Evolutionary conservation across 1,140 invertebrate genomes (phyloP).

Genomic region (Orius insidiosus): DNA sequence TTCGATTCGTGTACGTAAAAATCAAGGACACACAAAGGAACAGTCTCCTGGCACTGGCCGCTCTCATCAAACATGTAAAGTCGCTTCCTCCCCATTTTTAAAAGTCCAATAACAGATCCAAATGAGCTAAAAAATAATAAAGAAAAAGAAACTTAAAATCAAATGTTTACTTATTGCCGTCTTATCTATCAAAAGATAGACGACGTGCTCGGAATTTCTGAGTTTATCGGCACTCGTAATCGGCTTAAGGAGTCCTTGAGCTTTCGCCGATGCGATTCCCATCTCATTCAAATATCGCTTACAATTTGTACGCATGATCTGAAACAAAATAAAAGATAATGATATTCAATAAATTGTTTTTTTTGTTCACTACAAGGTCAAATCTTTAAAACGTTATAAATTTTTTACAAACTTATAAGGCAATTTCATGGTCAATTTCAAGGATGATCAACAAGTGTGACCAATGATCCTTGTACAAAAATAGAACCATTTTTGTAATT

Average conservation of each 20-base stretch:
- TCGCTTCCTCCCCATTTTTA: slow-evolving; percentile 72
- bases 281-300: slow-evolving; percentile 46
- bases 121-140: too few relatives aligned
- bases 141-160: not conserved
- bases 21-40: slow-evolving; percentile 65
- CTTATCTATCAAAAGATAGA: slow-evolving; percentile 48
- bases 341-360: not conserved
- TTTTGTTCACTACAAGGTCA: not conserved
- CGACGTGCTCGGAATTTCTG: slow-evolving; percentile 42
- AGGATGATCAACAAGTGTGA: not conserved
- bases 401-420: not conserved
- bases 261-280: slow-evolving; percentile 49
- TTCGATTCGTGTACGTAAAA: slow-evolving; percentile 68
- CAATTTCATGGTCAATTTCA: not conserved
- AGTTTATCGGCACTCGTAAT: slow-evolving; percentile 51
- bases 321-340: slow-evolving; percentile 21
- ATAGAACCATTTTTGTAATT: not conserved
- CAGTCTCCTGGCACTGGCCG: slow-evolving; percentile 47
- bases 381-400: not conserved
- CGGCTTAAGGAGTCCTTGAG: slow-evolving; percentile 52
- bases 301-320: slow-evolving; percentile 44
- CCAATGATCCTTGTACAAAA: not conserved
- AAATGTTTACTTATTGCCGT: slow-evolving; percentile 37
- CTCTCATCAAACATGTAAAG: slow-evolving; percentile 62
- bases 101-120: slow-evolving; percentile 44